Percentiles rank a stretch among this genome's conserved stretches.
These are phyloP conservation scores for Diabrotica undecimpunctata DNA, from an alignment of 1,140 invertebrate species.

Conservation along the genomic window DNA sequence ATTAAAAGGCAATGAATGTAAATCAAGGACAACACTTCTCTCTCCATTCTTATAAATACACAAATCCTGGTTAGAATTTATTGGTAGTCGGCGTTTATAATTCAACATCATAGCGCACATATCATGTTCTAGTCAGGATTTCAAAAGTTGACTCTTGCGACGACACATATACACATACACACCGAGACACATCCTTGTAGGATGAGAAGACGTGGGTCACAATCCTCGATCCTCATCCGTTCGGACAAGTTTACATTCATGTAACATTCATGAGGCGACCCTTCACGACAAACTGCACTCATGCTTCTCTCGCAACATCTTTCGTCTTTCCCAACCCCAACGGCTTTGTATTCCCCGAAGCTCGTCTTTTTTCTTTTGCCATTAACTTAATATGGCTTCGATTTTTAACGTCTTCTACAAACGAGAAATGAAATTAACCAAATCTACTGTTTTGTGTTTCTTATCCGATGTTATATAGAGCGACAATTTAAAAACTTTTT, in stretches of 20 bases:
- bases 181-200: not conserved
- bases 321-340: constrained; percentile 11
- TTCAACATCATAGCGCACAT: constrained; percentile 9
- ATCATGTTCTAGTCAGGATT: constrained; percentile 9
- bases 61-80: too few species aligned
- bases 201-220: constrained; percentile 9
- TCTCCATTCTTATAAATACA: too few species aligned
- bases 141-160: constrained; percentile 9
- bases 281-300: constrained; percentile 20
- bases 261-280: constrained; percentile 19
- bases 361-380: constrained; percentile 6
- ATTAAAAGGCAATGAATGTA: not conserved
- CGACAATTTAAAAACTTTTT: too few species aligned
- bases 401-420: not conserved
- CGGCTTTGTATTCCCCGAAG: constrained; percentile 12
- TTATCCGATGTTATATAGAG: too few species aligned
- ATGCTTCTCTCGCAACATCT: constrained; percentile 6
- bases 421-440: too few species aligned
- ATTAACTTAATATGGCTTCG: constrained; percentile 13
- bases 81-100: constrained; percentile 5
- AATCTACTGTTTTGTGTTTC: too few species aligned
- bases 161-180: constrained; percentile 9
- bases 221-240: constrained; percentile 8
- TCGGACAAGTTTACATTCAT: constrained; percentile 20
- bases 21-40: not conserved